Evolutionary conservation across 2,888 invertebrate species (phyloP).

Genomic region (Heteropelma amictum): DNA sequence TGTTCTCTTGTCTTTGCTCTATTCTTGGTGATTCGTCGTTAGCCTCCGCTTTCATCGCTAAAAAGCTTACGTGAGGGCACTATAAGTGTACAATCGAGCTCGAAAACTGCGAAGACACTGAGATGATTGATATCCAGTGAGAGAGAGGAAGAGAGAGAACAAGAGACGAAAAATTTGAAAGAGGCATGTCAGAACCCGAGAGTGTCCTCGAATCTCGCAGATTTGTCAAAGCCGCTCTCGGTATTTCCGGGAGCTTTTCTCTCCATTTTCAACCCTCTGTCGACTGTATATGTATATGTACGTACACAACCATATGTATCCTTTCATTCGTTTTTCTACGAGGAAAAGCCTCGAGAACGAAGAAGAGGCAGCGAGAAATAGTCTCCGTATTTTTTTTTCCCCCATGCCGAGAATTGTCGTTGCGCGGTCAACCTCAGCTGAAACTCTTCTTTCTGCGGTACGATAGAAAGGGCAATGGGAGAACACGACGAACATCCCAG

Average conservation of each 20-base stretch:
- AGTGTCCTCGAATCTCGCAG: conserved; percentile 13
- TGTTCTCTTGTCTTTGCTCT: background rate
- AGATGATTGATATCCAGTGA: background rate
- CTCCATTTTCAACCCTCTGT: background rate
- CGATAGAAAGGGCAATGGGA: conserved; percentile 24
- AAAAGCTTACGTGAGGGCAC: background rate
- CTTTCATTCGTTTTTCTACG: background rate
- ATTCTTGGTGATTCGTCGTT: background rate
- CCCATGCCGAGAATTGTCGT: conserved; percentile 29
- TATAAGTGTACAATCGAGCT: background rate
- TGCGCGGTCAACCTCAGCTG: conserved; percentile 37
- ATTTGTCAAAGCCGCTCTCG: conserved; percentile 29
- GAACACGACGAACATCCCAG: conserved; percentile 6
- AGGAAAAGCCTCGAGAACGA: background rate
- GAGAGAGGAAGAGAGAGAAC: background rate
- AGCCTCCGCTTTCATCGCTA: background rate
- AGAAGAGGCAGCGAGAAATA: background rate
- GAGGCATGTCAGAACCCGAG: background rate
- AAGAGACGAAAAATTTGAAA: background rate
- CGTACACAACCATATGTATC: background rate
- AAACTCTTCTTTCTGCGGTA: conserved; percentile 21
- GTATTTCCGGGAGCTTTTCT: background rate
- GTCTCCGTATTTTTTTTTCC: conserved; percentile 9
- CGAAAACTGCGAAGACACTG: background rate
- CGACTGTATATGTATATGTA: background rate